phyloP scores from a whole-genome alignment of 2,113 vertebrate species.

The Eurystomus gularis region DNA sequence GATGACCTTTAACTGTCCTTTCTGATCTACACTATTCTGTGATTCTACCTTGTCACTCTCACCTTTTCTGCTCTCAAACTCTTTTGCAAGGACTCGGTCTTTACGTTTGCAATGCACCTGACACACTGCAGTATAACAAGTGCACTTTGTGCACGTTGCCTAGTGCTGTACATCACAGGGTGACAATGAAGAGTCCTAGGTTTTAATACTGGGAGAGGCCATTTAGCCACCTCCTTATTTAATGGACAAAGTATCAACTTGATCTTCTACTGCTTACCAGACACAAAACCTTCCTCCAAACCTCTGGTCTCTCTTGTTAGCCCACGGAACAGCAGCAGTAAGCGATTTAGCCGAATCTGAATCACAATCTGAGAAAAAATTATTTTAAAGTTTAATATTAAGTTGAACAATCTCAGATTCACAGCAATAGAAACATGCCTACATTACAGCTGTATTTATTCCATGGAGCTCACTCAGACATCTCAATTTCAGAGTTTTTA shows the following conservation, averaged over 20 bases:
- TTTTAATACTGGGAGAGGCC: not conserved
- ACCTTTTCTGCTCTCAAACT: not conserved
- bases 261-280: slow-evolving; percentile 47
- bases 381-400: not conserved
- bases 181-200: not conserved
- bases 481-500: not conserved
- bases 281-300: not conserved
- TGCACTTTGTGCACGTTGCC: not conserved
- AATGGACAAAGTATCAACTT: not conserved
- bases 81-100: not conserved
- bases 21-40: not conserved
- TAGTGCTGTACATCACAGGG: not conserved
- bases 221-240: not conserved
- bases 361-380: slow-evolving; percentile 74
- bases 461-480: not conserved
- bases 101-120: rapidly evolving
- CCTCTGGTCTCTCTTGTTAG: slow-evolving; percentile 20
- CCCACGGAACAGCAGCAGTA: slow-evolving; percentile 71
- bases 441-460: not conserved
- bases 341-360: slow-evolving; percentile 74
- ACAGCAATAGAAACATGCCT: not conserved
- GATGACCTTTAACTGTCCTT: not conserved
- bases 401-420: not conserved
- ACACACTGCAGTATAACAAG: not conserved
- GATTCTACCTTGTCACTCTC: not conserved